Conservation (phyloP, 2,888 invertebrate genomes). For the Mesodorylaimus sp. region DNA sequence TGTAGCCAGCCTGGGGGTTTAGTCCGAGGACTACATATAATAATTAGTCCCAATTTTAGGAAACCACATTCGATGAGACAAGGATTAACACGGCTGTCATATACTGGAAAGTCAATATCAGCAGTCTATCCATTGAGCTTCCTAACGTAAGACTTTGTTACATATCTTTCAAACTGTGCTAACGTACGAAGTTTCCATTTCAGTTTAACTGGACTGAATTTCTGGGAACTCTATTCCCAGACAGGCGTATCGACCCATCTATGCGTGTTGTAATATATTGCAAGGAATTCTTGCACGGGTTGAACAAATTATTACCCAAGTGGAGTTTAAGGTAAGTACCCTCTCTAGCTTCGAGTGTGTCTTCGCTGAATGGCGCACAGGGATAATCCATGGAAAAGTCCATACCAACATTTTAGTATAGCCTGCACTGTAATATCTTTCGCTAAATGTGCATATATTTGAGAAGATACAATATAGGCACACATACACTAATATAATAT, state of each 20-base stretch:
- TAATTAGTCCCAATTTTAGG: too few relatives aligned
- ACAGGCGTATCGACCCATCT: conserved; percentile 17
- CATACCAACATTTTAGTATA: too few relatives aligned
- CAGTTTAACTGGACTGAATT: conserved; percentile 26
- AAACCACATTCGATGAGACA: too few relatives aligned
- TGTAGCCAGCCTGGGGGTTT: too few relatives aligned
- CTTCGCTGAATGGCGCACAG: neutral
- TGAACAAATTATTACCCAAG: conserved; percentile 22
- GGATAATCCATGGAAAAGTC: neutral
- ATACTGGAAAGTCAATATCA: conserved; percentile 10
- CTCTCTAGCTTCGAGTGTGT: too few relatives aligned
- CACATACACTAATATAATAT: too few relatives aligned
- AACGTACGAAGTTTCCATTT: conserved; percentile 2
- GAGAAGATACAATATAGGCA: too few relatives aligned
- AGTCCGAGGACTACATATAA: too few relatives aligned
- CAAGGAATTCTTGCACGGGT: conserved; percentile 27
- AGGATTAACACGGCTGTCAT: neutral
- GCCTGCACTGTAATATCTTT: too few relatives aligned
- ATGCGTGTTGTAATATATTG: conserved; percentile 32
- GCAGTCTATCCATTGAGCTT: neutral
- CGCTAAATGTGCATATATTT: too few relatives aligned
- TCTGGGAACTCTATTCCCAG: conserved; percentile 24
- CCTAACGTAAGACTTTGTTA: conserved; percentile 5
- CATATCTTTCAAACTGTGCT: too few relatives aligned
- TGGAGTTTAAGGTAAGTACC: conserved; percentile 12